Base-by-base conservation (phyloP, 2,888 invertebrate genomes). In the Hoplodrina blanda region DNA sequence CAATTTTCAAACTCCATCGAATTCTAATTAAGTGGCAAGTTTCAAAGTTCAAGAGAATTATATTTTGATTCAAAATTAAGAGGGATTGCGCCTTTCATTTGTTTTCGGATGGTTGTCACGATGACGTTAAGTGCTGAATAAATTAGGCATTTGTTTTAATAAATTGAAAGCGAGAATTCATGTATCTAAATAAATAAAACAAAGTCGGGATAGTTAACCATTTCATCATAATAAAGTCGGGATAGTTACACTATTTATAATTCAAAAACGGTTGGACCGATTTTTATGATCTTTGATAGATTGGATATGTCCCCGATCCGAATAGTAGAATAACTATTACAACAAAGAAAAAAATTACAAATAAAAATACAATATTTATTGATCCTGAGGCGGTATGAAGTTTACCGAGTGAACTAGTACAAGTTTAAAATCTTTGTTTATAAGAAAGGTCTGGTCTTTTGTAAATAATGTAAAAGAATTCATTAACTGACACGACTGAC, bases 21-120 rank as follows among this genome's bases (percentile, higher is more conserved):
- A 81, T 69, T 80, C 72, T 67, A 78, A 72, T 82, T 79, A 79
- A 82, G 62, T 46, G 71, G 76, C 41, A 59, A 72, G 50, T 67
- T 67, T 66, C 54, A 72, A 82, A 82, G 71, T 82, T 80, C 33
- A 62, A 56, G 44, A 60, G 60, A 69, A 53, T 69, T 69, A 50
- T 52, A 63, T 66, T 81, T 59, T 49, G 61, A 73, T 73, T 69
- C n/a, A 54, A 81, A 81, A 66, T 66, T 62, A 69, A 59, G 73
- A 77, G 61, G 30, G 53, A 67, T 69, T 75, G 65, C 62, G 69
- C 70, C 25, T 62, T 71, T 71, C 30, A 56, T 30, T 67, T 62
- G 55, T 78, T 64, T 20, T 11, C 41, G 13, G n/a, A n/a, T 54
- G 25, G 54, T 71, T 17, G 59, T 56, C 46, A 60, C 33, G 46